phyloP scores from a whole-genome alignment of 2,888 invertebrate species.

The Branchipolynoe longqiensis region DNA sequence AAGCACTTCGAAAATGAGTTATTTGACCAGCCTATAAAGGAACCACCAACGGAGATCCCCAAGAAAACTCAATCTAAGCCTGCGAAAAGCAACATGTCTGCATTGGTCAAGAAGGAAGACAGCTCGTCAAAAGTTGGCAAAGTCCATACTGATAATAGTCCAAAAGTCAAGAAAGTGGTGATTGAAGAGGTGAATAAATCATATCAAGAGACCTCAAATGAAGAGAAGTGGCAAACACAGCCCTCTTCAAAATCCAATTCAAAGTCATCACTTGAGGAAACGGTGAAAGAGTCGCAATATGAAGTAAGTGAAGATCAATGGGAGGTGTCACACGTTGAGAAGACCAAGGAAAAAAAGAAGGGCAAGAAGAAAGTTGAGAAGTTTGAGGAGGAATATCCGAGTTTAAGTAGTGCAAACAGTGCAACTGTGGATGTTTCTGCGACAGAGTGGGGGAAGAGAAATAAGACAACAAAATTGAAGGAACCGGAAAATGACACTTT shows the following conservation, averaged over 20 bases:
- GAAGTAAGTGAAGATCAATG: neutral
- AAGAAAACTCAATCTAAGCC: slow-evolving; percentile 53
- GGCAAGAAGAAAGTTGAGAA: slow-evolving; percentile 1
- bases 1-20: slow-evolving; percentile 17
- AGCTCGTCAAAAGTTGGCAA: neutral
- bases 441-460: neutral
- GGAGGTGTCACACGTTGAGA: slow-evolving; percentile 6
- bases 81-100: neutral
- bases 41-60: neutral
- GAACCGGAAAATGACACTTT: neutral
- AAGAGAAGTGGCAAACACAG: neutral
- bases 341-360: neutral
- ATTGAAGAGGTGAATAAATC: slow-evolving; percentile 65
- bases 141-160: neutral
- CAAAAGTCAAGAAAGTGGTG: slow-evolving; percentile 16
- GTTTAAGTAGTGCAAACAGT: neutral
- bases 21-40: neutral
- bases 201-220: neutral
- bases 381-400: slow-evolving; percentile 48
- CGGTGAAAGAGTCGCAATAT: slow-evolving; percentile 30
- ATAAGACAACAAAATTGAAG: neutral
- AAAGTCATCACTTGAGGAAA: no score
- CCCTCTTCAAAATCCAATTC: no score
- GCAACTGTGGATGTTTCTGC: neutral
- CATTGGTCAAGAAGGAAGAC: neutral